A percentile compares a stretch with the other conserved stretches of the same genome.
These are phyloP conservation scores for Sciurus vulgaris DNA, from an alignment of 2,797 vertebrate species.

Conservation along the genomic window DNA sequence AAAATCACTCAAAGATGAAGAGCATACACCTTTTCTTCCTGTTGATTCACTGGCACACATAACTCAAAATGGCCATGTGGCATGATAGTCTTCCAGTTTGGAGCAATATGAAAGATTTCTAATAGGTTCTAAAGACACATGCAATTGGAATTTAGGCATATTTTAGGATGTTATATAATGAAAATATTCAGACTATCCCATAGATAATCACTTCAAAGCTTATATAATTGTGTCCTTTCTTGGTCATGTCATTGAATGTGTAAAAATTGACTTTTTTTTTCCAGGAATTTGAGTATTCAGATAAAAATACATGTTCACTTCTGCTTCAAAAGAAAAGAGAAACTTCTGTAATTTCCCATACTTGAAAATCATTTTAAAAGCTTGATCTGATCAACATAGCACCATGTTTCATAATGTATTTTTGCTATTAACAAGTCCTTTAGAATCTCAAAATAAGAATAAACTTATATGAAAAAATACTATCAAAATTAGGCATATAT, in stretches of 20 bases:
- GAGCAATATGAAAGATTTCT: not conserved
- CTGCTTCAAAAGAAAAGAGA: not conserved
- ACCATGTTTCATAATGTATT: not conserved
- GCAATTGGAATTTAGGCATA: not conserved
- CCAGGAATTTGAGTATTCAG: not conserved
- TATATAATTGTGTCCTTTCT: not conserved
- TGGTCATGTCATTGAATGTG: not conserved
- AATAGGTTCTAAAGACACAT: not conserved
- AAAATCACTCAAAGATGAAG: not conserved
- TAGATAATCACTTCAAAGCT: not conserved
- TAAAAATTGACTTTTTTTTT: not conserved
- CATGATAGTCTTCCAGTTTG: not conserved
- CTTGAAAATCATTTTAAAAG: slow-evolving; percentile 4
- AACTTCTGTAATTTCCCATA: not conserved
- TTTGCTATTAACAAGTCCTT: not conserved
- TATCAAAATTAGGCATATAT: not conserved
- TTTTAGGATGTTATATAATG: not conserved
- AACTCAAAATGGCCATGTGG: not conserved
- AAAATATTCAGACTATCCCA: not conserved
- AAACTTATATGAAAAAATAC: not conserved
- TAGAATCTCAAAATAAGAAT: not conserved
- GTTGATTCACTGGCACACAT: not conserved
- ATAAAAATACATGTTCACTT: not conserved
- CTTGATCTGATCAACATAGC: not conserved
- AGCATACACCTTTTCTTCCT: not conserved